A percentile compares a stretch with the other conserved stretches of the same genome.
Conservation (phyloP, 2,797 vertebrate species). For the Myiotriccus ornatus region DNA sequence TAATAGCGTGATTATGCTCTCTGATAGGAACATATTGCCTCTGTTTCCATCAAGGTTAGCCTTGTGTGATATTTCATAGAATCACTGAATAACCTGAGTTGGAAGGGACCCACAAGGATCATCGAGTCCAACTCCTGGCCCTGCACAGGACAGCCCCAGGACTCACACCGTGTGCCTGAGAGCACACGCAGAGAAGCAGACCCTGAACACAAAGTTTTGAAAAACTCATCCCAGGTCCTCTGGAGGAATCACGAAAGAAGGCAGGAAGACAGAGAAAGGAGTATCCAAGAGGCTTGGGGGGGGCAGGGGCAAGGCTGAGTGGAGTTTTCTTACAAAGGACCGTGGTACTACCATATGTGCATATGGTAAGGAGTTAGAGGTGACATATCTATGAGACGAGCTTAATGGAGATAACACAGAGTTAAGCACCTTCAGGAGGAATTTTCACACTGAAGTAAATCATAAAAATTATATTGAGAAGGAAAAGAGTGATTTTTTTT, state of each 20-base stretch:
- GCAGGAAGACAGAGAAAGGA: not conserved
- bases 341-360: accelerated
- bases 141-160: no score
- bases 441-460: not conserved
- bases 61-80: not conserved
- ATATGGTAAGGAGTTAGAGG: not conserved
- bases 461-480: not conserved
- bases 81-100: not conserved
- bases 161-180: not conserved
- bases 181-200: not conserved
- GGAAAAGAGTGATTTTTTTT: not conserved
- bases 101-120: not conserved
- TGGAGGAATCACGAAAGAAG: not conserved
- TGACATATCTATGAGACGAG: accelerated
- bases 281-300: not conserved
- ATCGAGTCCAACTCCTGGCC: accelerated
- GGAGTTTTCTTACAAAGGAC: not conserved
- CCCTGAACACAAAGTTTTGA: not conserved
- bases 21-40: not conserved
- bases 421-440: not conserved
- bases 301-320: not conserved
- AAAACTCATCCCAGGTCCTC: not conserved
- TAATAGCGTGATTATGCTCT: not conserved
- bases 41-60: not conserved
- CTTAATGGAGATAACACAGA: not conserved